phyloP scores from a whole-genome alignment of 2,888 invertebrate genomes.

The Sesia bembeciformis region DNA sequence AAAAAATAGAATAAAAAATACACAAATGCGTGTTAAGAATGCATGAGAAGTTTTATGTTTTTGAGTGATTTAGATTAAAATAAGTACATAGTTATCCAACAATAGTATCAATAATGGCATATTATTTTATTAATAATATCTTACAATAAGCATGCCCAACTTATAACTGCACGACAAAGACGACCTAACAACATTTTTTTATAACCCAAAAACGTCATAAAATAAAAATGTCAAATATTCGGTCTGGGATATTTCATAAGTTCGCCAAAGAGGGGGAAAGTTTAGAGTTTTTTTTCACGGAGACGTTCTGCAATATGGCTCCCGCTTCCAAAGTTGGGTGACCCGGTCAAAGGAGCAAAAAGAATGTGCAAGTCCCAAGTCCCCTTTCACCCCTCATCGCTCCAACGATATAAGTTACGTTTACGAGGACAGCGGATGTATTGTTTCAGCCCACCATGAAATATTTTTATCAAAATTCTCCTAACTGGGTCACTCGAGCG shows the following conservation, averaged over 20 bases:
- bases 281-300: constrained; percentile 42
- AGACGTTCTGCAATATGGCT: constrained; percentile 46
- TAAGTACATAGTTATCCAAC: no score
- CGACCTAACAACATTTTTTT: neutral
- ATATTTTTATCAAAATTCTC: constrained; percentile 3
- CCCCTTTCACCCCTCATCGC: constrained; percentile 30
- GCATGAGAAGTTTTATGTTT: no score
- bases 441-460: constrained; percentile 7
- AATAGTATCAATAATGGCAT: no score
- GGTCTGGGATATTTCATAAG: constrained; percentile 26
- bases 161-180: neutral
- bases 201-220: neutral
- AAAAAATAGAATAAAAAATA: no score
- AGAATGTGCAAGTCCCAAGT: constrained; percentile 30
- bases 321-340: constrained; percentile 41
- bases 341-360: constrained; percentile 46
- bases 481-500: constrained; percentile 2
- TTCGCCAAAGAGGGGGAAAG: constrained; percentile 28
- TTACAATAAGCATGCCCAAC: no score
- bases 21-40: no score
- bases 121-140: no score
- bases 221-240: constrained; percentile 24
- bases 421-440: constrained; percentile 15
- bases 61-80: no score
- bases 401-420: constrained; percentile 30